Evolutionary conservation across 1,140 invertebrate genomes (phyloP), one percentile per base, ranked within the genome.

Genomic region (Drosophila murphyi): DNA sequence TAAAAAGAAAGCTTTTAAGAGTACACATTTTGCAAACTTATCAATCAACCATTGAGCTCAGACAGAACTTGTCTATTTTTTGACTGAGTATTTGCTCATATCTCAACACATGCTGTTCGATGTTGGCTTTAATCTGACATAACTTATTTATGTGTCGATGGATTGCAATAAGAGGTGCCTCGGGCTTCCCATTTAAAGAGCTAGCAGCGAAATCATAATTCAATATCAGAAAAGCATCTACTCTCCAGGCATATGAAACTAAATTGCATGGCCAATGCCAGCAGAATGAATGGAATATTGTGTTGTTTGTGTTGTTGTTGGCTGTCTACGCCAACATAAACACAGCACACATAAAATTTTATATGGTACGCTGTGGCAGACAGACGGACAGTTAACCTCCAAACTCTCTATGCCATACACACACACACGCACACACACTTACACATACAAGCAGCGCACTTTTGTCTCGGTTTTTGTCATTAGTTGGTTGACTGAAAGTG

Each of bases 401-500:
- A 5, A 52, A 52, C 41, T 10, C 28, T 32, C 35, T n/a, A 57
- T 32, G 39, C 55, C 47, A 48, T 48, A 31, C 48, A 59, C 29
- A 51, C 39, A 54, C 47, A 79, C 62, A 37, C 8, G 39, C 63
- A 32, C 7, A 54, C 47, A 32, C 48, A 43, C 7, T 43, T 10
- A 37, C 20, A 64, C n/a, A 45, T 45, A 47, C 47, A 72, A 45
- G 76, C 67, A 73, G 63, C 82, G 71, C 77, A 87, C 82, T 87
- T 87, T 87, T 87, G 82, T 87, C 82, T 87, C 64, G 80, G 72
- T 74, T 87, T 83, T 79, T 88, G 83, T 83, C 83, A 87, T 87
- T 87, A 87, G 83, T 88, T 88, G 83, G 75, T 56, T 73, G 74
- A 76, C 72, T 68, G 63, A 52, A 82, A 72, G 59, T 75, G 47